phyloP scores from a whole-genome alignment of 1,140 invertebrate genomes.

The Brachionus angularis region DNA sequence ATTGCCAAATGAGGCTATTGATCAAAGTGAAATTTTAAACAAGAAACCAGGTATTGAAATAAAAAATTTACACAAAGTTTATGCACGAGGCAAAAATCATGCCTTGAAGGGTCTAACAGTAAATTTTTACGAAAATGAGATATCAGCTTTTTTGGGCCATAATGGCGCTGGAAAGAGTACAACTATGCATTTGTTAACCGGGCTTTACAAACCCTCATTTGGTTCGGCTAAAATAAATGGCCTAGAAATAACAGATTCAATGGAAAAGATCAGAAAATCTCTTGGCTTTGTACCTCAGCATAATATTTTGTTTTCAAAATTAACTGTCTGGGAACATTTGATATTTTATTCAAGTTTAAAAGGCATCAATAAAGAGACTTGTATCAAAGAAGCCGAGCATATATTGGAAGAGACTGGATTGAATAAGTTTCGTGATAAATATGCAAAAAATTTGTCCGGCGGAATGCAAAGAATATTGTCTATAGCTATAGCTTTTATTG shows the following conservation, averaged over 20 bases:
- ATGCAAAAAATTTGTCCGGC: conserved; percentile 62
- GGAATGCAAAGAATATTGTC: conserved; percentile 60
- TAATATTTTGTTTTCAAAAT: conserved; percentile 65
- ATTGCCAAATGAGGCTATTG: background rate
- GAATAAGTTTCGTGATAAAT: background rate
- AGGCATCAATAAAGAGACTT: conserved; percentile 44
- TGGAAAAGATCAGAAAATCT: conserved; percentile 61
- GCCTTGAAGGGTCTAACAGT: conserved; percentile 68
- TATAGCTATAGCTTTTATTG: conserved; percentile 61
- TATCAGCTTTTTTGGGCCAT: conserved; percentile 65
- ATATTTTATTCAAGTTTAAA: conserved; percentile 55
- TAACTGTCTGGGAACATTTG: conserved; percentile 58
- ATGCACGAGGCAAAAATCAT: conserved; percentile 50
- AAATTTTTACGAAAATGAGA: conserved; percentile 65
- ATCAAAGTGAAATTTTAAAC: background rate
- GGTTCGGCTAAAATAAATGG: conserved; percentile 64
- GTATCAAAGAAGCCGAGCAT: background rate
- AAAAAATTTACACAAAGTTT: conserved; percentile 64
- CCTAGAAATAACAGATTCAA: conserved; percentile 61
- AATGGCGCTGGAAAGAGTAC: conserved; percentile 65
- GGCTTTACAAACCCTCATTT: conserved; percentile 63
- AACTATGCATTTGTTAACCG: conserved; percentile 67
- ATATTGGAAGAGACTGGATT: conserved; percentile 8
- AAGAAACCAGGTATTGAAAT: conserved; percentile 64
- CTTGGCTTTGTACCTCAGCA: conserved; percentile 67